Evolutionary conservation across 1,140 invertebrate species (phyloP), one percentile per base, ranked within the genome.

Genomic region (Patella vulgata): DNA sequence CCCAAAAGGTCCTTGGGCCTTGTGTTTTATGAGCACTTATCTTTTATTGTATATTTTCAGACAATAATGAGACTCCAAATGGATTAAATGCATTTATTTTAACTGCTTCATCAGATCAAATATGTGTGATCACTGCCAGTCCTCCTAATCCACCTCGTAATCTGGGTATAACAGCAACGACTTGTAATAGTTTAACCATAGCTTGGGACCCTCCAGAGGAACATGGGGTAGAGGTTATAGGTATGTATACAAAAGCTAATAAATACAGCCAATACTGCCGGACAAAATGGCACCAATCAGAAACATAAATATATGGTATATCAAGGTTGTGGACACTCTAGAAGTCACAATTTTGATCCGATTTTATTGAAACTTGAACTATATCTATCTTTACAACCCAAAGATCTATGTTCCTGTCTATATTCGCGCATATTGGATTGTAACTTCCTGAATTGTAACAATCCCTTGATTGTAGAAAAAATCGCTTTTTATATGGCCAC

Each of bases 141-240:
- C 82, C 82, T 19, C 81, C 82, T 23, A 72, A 80, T 30, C 76
- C 82, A 8, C 80, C 84, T 2, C 71, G 70, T 14, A 84, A 84
- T 55, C 69, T 85, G 5, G 75, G 80, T 23, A 64, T 84, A 0
- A 54, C 77, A 1, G 68, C 82, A 2, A 78, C 80, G 11, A 83
- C 84, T 36, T 84, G 84, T 67, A 70, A 78, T 56, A 75, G 76
- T 43, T 64, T 85, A 28, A 76, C 75, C 39, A 42, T 85, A n/a
- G 75, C 73, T 36, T 85, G 84, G 84, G 80, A 84, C 60, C 74
- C 75, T 31, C 82, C 82, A 9, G 71, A 64, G 59, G 82, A 82
- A 66, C 74, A 82, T 66, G 83, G 82, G 5, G 75, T 77, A 14
- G 82, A 84, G 65, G 71, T 85, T 33, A 76, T 82, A 44, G 79